These are phyloP conservation scores for Sphenodon punctatus DNA, from an alignment of 2,797 vertebrate species.

Conservation along the genomic window DNA sequence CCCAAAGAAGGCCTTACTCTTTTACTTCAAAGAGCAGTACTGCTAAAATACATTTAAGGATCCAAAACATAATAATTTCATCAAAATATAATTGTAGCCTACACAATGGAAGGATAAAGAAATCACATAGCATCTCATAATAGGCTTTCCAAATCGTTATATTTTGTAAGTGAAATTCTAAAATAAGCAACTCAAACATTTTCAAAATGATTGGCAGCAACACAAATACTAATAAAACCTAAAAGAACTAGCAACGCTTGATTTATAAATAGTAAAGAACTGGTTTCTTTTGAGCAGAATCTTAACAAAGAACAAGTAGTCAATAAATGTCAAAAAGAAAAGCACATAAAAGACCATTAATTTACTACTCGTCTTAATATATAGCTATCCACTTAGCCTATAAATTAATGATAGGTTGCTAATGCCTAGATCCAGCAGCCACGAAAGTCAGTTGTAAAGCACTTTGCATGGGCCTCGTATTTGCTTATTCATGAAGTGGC, in stretches of 20 bases:
- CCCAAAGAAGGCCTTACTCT: background rate
- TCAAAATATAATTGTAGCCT: too few species aligned
- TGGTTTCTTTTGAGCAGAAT: background rate
- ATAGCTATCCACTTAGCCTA: background rate
- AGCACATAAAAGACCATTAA: background rate
- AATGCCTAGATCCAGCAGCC: background rate
- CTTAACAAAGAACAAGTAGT: background rate
- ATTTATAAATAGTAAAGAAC: background rate
- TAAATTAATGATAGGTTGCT: background rate
- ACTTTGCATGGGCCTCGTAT: too few species aligned
- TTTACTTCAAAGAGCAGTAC: background rate
- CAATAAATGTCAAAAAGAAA: background rate
- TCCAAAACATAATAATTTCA: too few species aligned
- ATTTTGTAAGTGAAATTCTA: background rate
- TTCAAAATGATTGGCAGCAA: background rate
- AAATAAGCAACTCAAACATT: background rate
- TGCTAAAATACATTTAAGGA: background rate
- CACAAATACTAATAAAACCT: too few species aligned
- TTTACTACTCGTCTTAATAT: background rate
- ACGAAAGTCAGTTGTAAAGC: background rate
- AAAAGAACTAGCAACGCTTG: too few species aligned
- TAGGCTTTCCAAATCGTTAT: background rate
- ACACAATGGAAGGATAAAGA: background rate
- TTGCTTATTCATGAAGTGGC: too few species aligned
- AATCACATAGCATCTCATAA: background rate